Percentiles rank a stretch among this genome's conserved stretches.
phyloP scores from a whole-genome alignment of 2,888 invertebrate genomes.

The Asteroscopus sphinx region DNA sequence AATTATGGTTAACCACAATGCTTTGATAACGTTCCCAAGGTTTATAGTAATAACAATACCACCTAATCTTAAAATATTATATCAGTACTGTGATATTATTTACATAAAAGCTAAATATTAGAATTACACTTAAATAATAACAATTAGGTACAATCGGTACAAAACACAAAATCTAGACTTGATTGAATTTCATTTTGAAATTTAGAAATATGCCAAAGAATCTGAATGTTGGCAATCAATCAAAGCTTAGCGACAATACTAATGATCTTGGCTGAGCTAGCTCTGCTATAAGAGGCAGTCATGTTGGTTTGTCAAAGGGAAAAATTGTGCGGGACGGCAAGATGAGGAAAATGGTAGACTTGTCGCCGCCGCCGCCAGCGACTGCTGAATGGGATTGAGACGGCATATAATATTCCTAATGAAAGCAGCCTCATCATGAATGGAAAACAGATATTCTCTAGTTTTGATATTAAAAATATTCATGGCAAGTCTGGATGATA shows the following conservation, averaged over 20 bases:
- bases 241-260: slow-evolving; percentile 3
- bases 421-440: slow-evolving; percentile 48
- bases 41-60: too few species aligned
- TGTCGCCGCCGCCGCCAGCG: slow-evolving; percentile 66
- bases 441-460: slow-evolving; percentile 39
- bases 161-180: too few species aligned
- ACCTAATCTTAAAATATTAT: too few species aligned
- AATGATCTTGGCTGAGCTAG: slow-evolving; percentile 30
- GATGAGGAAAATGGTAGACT: slow-evolving; percentile 60
- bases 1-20: too few species aligned
- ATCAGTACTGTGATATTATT: too few species aligned
- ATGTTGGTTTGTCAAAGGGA: slow-evolving; percentile 31
- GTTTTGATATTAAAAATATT: slow-evolving; percentile 5
- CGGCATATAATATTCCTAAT: slow-evolving; percentile 54
- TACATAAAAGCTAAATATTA: too few species aligned
- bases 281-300: slow-evolving; percentile 17
- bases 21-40: too few species aligned
- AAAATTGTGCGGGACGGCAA: slow-evolving; percentile 37
- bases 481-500: not conserved
- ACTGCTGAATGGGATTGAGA: slow-evolving; percentile 53
- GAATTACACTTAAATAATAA: too few species aligned
- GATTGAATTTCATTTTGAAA: not conserved
- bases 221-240: too few species aligned
- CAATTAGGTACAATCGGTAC: too few species aligned
- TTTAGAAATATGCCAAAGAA: too few species aligned